Evolutionary conservation across 2,888 invertebrate species (phyloP).

Genomic region (Himalopsyche tibetana): DNA sequence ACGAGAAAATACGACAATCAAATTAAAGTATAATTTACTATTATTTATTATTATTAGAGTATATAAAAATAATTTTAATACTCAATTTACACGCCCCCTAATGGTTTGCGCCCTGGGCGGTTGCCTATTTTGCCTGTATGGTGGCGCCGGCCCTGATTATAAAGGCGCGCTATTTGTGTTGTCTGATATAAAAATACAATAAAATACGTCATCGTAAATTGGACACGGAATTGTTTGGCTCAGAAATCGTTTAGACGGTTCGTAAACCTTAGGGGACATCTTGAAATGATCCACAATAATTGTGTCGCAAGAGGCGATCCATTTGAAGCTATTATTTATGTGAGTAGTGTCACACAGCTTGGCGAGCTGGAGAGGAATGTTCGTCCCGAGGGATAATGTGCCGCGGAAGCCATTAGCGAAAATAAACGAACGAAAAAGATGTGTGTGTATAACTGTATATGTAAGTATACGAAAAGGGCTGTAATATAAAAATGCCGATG

Average conservation of each 20-base stretch:
- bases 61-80: no score
- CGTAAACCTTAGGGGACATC: background rate
- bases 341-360: background rate
- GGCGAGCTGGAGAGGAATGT: background rate
- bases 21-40: no score
- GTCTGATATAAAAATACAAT: background rate
- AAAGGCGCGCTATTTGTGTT: no score
- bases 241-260: conserved; percentile 24
- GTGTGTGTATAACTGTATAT: no score
- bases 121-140: no score
- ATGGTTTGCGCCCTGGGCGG: no score
- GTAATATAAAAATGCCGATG: background rate
- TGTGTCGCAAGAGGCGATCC: conserved; percentile 26
- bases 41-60: no score
- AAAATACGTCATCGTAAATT: conserved; percentile 26
- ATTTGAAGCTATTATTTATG: conserved; percentile 34
- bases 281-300: conserved; percentile 26
- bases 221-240: conserved; percentile 22
- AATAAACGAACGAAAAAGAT: background rate
- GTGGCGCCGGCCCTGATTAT: no score
- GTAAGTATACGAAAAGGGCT: background rate
- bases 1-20: no score
- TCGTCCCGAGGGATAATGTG: background rate
- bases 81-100: no score
- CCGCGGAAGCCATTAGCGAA: conserved; percentile 16